These are phyloP conservation scores for Chaetodon trifasciatus DNA, from an alignment of 2,797 vertebrate species.

Conservation along the genomic window DNA sequence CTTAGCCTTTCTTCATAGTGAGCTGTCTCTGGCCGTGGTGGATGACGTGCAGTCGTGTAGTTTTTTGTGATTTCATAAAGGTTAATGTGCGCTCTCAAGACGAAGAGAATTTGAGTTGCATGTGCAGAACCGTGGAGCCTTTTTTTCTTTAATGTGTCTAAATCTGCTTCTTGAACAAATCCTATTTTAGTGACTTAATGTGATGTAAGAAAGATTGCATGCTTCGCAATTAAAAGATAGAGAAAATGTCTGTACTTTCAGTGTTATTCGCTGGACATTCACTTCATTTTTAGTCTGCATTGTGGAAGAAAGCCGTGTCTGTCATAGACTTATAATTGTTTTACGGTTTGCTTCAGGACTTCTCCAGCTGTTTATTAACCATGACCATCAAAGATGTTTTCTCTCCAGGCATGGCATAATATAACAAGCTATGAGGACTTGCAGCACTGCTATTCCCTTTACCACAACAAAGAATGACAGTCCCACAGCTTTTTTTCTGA, in stretches of 20 bases:
- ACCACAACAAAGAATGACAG: conserved; percentile 65
- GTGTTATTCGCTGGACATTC: background rate
- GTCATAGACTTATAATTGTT: conserved; percentile 37
- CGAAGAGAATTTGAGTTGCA: background rate
- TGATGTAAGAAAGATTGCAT: conserved; percentile 7
- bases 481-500: conserved; percentile 36
- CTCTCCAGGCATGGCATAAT: conserved; percentile 37
- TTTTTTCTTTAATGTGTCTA: background rate
- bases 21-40: background rate
- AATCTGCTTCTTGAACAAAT: conserved; percentile 5
- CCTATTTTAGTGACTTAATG: conserved; percentile 3
- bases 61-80: background rate
- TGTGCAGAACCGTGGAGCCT: background rate
- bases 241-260: background rate
- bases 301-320: background rate
- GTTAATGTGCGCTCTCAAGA: background rate
- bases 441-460: conserved; percentile 51
- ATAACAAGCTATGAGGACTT: conserved; percentile 65
- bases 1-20: background rate
- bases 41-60: background rate
- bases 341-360: conserved; percentile 40
- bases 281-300: conserved; percentile 29
- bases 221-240: conserved; percentile 8
- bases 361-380: conserved; percentile 62
- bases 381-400: conserved; percentile 69